phyloP scores from a whole-genome alignment of 2,888 invertebrate genomes.

The Caenorhabditis angaria region DNA sequence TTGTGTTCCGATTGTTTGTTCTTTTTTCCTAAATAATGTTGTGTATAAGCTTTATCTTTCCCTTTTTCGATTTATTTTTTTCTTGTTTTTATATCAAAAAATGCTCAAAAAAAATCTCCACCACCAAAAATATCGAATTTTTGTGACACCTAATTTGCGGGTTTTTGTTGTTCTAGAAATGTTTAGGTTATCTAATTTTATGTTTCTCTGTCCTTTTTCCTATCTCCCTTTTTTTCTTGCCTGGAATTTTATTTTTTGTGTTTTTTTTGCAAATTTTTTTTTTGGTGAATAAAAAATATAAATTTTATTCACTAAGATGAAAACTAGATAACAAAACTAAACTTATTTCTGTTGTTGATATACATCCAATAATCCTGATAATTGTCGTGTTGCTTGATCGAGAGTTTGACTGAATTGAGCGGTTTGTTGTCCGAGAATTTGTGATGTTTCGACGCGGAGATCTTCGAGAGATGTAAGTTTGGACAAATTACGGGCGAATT shows the following conservation, averaged over 20 bases:
- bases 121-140: not conserved
- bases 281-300: too few species aligned
- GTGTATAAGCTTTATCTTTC: not conserved
- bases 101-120: not conserved
- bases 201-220: too few species aligned
- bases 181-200: too few species aligned
- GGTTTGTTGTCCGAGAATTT: slow-evolving; percentile 48
- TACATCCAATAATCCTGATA: slow-evolving; percentile 28
- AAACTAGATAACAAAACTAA: not conserved
- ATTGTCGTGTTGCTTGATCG: slow-evolving; percentile 28
- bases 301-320: too few species aligned
- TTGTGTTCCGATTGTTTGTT: not conserved
- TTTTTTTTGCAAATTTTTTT: too few species aligned
- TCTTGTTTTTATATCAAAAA: not conserved
- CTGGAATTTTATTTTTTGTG: too few species aligned
- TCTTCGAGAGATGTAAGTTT: slow-evolving; percentile 54
- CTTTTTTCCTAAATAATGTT: not conserved
- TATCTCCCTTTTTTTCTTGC: too few species aligned
- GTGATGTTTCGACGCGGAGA: slow-evolving; percentile 53
- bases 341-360: slow-evolving; percentile 6
- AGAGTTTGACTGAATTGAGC: slow-evolving; percentile 43
- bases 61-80: not conserved
- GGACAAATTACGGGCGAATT: slow-evolving; percentile 52
- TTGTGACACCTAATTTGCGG: too few species aligned
- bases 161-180: too few species aligned